phyloP scores from a whole-genome alignment of 2,113 vertebrate genomes.

The Chinchilla lanigera region DNA sequence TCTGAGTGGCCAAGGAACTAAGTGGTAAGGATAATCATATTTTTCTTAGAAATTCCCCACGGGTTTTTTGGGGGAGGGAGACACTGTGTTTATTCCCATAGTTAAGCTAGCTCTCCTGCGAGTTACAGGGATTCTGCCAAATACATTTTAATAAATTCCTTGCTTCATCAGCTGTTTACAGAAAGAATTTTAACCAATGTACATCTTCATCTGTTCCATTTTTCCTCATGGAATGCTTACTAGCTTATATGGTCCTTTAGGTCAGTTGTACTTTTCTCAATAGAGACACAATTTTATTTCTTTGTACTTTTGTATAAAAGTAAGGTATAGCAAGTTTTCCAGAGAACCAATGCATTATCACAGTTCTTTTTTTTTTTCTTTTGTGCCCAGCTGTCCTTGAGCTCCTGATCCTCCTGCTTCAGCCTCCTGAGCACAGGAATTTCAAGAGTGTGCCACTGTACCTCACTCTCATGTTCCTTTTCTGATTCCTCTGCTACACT shows the following conservation, averaged over 20 bases:
- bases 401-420: neutral
- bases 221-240: conserved; percentile 34
- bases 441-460: neutral
- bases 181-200: neutral
- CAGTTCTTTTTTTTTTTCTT: neutral
- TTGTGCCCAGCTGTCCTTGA: neutral
- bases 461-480: neutral
- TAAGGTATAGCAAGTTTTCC: neutral
- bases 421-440: neutral
- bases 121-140: neutral
- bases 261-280: neutral
- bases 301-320: neutral
- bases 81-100: neutral
- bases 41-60: neutral
- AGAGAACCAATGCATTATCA: neutral
- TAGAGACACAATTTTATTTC: conserved; percentile 34
- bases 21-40: neutral
- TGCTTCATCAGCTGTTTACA: neutral
- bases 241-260: neutral
- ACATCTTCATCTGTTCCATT: conserved; percentile 21
- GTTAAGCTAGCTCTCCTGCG: neutral
- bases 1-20: neutral
- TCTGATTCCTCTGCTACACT: neutral
- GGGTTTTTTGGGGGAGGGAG: neutral
- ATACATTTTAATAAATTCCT: conserved; percentile 17